Evolutionary conservation across 2,797 vertebrate species (phyloP).

Genomic region (Mormyrops attenuatus): DNA sequence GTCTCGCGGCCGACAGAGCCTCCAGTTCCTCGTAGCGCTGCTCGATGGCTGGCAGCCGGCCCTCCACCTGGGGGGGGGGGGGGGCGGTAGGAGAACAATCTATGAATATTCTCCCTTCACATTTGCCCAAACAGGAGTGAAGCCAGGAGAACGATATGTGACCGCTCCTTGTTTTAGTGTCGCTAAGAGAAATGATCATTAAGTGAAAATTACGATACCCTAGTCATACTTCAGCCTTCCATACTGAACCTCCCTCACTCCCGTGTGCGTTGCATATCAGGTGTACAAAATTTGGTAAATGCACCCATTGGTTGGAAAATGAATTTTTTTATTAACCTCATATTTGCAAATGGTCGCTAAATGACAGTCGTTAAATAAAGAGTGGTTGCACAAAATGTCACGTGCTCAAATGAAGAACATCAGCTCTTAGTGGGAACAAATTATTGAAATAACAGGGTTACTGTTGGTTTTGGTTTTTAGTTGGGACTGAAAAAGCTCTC

Average conservation of each 20-base stretch:
- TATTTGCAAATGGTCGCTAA: neutral
- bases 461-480: neutral
- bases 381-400: neutral
- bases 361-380: neutral
- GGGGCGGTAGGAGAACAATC: neutral
- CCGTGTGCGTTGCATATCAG: neutral
- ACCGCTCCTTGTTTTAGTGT: neutral
- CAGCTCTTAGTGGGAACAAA: neutral
- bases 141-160: neutral
- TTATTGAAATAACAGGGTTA: neutral
- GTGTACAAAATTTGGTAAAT: neutral
- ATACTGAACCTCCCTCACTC: neutral
- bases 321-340: neutral
- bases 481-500: neutral
- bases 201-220: neutral
- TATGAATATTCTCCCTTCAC: neutral
- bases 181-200: neutral
- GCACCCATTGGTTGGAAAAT: neutral
- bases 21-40: constrained; percentile 73
- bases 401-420: neutral
- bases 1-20: constrained; percentile 66
- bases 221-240: neutral
- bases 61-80: constrained; percentile 62
- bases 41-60: constrained; percentile 72
- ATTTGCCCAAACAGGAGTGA: neutral